These are phyloP conservation scores for Ceyx erithaca DNA, from an alignment of 2,797 vertebrate genomes.

Conservation along the genomic window DNA sequence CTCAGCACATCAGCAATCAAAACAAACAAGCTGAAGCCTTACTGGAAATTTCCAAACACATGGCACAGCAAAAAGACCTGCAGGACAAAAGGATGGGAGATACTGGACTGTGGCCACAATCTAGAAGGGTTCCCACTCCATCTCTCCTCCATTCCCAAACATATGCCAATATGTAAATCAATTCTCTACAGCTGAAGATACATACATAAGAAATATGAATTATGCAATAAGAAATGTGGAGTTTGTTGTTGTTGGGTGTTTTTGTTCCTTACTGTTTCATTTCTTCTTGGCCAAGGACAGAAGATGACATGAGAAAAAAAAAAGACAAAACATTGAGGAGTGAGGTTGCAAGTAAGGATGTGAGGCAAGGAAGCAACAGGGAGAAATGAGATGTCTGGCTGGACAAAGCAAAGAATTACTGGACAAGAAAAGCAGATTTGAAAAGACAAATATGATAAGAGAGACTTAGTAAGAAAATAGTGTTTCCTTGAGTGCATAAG, in stretches of 20 bases:
- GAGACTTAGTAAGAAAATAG: not conserved
- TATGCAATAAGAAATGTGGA: not conserved
- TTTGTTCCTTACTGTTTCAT: not conserved
- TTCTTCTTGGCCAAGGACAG: not conserved
- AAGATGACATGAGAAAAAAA: not conserved
- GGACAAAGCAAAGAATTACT: not conserved
- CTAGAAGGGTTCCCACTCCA: not conserved
- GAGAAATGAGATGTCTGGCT: not conserved
- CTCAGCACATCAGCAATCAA: not conserved
- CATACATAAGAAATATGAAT: not conserved
- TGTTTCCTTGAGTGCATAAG: no score
- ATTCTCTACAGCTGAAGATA: not conserved
- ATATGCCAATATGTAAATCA: not conserved
- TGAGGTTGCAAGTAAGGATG: not conserved
- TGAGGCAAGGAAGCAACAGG: not conserved
- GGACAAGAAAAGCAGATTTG: not conserved
- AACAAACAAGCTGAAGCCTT: not conserved
- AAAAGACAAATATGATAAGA: not conserved
- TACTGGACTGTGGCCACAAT: not conserved
- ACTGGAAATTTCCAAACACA: not conserved
- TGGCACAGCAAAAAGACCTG: rapidly evolving
- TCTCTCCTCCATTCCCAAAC: not conserved
- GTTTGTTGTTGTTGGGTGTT: not conserved
- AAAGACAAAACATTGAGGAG: not conserved
- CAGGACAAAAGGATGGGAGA: not conserved